Evolutionary conservation across 2,888 invertebrate genomes (phyloP).

Genomic region (Amiota communis): DNA sequence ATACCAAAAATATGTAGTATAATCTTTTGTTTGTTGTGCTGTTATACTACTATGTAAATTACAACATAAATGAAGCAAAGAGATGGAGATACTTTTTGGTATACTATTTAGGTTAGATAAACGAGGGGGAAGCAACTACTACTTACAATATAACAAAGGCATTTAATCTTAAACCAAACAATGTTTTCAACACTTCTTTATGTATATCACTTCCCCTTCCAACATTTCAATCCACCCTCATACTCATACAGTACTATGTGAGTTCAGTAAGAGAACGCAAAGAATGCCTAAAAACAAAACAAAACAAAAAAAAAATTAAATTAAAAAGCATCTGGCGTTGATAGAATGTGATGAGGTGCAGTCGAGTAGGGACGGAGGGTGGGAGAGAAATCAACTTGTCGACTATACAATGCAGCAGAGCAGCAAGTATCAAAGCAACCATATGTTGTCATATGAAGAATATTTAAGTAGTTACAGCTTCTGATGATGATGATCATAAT

Average conservation of each 20-base stretch:
- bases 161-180: conserved; percentile 62
- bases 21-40: conserved; percentile 44
- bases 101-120: conserved; percentile 58
- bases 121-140: conserved; percentile 42
- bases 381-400: neutral
- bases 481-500: neutral
- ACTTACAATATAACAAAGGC: conserved; percentile 49
- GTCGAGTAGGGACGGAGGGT: neutral
- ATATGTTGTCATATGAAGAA: neutral
- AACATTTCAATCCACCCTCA: neutral
- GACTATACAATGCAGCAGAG: neutral
- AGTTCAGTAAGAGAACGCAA: neutral
- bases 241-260: neutral
- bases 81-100: conserved; percentile 22
- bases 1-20: conserved; percentile 35
- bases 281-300: conserved; percentile 13
- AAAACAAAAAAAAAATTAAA: neutral
- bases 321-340: neutral
- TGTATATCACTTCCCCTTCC: conserved; percentile 34
- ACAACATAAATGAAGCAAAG: conserved; percentile 45
- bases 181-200: conserved; percentile 52
- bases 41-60: conserved; percentile 38
- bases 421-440: neutral
- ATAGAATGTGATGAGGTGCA: neutral
- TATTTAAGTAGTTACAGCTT: neutral